These are phyloP conservation scores for Hydrochoerus hydrochaeris DNA, from an alignment of 2,113 vertebrate species.

Conservation along the genomic window DNA sequence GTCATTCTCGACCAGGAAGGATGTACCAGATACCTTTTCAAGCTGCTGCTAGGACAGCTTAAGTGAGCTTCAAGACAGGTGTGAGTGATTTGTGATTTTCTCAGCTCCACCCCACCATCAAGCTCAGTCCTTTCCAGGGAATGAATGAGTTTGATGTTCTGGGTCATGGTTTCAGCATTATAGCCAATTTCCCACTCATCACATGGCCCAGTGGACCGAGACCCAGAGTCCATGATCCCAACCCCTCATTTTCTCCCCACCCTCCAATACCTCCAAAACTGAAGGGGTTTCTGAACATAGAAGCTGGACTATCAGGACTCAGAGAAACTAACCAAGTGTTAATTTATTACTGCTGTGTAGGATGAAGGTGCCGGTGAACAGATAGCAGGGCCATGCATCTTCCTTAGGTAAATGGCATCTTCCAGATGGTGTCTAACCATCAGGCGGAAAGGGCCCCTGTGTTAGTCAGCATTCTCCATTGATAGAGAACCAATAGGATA, in stretches of 20 bases:
- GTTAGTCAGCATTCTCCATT: background rate
- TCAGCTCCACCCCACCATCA: background rate
- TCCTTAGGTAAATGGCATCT: background rate
- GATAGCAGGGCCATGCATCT: background rate
- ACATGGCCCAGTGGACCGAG: conserved; percentile 62
- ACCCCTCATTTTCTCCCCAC: background rate
- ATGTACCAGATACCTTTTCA: background rate
- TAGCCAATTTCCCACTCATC: conserved; percentile 73
- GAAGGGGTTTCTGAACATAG: conserved; percentile 43
- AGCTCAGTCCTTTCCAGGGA: background rate
- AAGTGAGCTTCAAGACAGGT: background rate
- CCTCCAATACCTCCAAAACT: background rate
- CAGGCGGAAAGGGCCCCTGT: background rate
- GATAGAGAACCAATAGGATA: background rate
- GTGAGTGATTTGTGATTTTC: conserved; percentile 14
- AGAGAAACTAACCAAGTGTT: background rate
- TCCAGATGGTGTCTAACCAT: background rate
- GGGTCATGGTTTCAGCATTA: conserved; percentile 66
- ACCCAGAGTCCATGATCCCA: background rate
- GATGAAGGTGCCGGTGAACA: background rate
- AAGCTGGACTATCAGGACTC: background rate
- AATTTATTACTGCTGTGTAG: background rate
- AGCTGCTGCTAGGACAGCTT: background rate
- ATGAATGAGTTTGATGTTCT: conserved; percentile 49
- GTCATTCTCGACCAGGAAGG: background rate